Base-by-base conservation (phyloP, 2,797 vertebrate genomes). In the Microchirus variegatus region DNA sequence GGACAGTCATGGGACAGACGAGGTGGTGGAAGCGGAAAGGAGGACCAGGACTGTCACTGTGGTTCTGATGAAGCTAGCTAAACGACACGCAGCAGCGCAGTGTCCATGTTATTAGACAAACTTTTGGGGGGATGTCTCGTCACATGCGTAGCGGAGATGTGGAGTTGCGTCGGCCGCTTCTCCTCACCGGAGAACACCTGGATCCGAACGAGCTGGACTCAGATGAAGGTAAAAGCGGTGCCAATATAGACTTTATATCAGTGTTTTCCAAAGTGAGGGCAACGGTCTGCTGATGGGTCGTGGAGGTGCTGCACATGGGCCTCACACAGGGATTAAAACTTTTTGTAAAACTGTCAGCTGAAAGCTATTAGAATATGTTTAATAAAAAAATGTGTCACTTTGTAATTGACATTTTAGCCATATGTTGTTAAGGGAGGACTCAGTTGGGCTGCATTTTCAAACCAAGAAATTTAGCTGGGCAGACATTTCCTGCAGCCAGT, bases 121-220 rank as follows among this genome's bases (percentile, higher is more conserved):
- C 5, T 48, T 15, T 35, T 22, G 4, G 10, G 50, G 50, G 5
- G 17, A 87, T 86, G 86, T 61, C 83, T 78, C 78, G 76, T 37
- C 68, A 70, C 62, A 35, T 10, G 26, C 44, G 37, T 3, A 19
- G 17, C 15, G 77, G 53, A 1, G 89, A 91, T 10, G 15, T 36
- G 13, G 87, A 82, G 13, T 67, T 54, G 1, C 58, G 58, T 1
- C 77, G 78, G 80, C 90, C 92, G n/a, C 90, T 93, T 16, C 90
- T 93, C 15, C 83, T 91, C 18, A 8, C 17, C 9, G 46, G 40
- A 0, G 36, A 61, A 1, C 4, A 37, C n/a, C 36, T 40, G 63
- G 52, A 74, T 35, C 1, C 50, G 0, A 1, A 40, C 49, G 75
- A 59, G 40, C 10, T 18, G 41, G 85, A 91, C 37, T 87, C 87